A percentile compares a stretch with the other conserved stretches of the same genome.
Conservation (phyloP, 2,888 invertebrate genomes). For the Amphipyra berbera region DNA sequence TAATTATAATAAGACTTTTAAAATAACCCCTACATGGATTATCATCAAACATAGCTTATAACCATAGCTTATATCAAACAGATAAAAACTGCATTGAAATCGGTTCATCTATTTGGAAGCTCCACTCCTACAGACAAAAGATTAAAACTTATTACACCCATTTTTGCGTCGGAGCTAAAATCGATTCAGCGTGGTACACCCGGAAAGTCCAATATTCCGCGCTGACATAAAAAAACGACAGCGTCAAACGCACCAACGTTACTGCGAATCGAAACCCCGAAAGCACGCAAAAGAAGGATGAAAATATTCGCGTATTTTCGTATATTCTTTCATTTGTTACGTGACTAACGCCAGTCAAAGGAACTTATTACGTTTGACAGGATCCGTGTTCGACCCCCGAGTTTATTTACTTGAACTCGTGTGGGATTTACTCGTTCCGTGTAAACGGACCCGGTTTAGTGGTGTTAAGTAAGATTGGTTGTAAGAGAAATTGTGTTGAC, state of each 20-base stretch:
- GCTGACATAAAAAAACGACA: neutral
- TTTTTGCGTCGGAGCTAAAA: too few relatives aligned
- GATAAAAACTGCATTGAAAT: too few relatives aligned
- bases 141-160: too few relatives aligned
- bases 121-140: too few relatives aligned
- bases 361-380: conserved; percentile 74
- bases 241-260: conserved; percentile 25
- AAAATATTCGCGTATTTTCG: conserved; percentile 65
- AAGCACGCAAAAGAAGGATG: conserved; percentile 56
- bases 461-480: conserved; percentile 37
- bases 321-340: conserved; percentile 70
- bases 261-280: conserved; percentile 26
- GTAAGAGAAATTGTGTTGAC: conserved; percentile 12
- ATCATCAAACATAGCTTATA: too few relatives aligned
- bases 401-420: conserved; percentile 57
- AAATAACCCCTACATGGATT: too few relatives aligned
- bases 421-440: conserved; percentile 55
- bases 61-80: too few relatives aligned
- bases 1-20: too few relatives aligned
- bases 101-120: too few relatives aligned
- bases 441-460: conserved; percentile 48
- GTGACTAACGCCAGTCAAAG: conserved; percentile 76
- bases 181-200: too few relatives aligned
- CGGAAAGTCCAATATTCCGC: too few relatives aligned
- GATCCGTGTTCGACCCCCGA: conserved; percentile 57